Base-by-base conservation (phyloP, 2,113 vertebrate genomes). In the Lasiurus borealis region DNA sequence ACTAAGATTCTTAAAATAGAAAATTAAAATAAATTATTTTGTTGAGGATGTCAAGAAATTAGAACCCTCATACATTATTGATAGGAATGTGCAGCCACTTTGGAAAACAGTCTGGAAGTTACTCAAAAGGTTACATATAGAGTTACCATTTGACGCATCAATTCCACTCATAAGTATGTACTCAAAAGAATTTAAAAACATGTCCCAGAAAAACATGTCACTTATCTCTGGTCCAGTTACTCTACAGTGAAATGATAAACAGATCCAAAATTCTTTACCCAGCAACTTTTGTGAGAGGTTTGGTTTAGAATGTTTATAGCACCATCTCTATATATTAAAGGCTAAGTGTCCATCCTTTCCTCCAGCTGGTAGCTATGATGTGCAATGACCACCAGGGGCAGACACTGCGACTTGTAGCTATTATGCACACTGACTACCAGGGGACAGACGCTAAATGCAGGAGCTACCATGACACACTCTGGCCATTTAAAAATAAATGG, bases 1-100 rank as follows among this genome's bases (percentile, higher is more conserved):
- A 78, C 10, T n/a, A 57, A 19, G 10, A 73, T 78, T 77, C 12
- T 21, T 66, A 84, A 94, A 90, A 88, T 64, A 85, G 69, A 76
- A 76, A 34, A 88, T n/a, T n/a, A 66, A 84, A 85, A 91, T 40
- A 81, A 13, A 80, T 81, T 71, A 7, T 52, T 29, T 88, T 91
- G 27, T 44, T 82, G 44, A 85, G 11, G 11, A 85, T 71, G 12
- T 48, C 2, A 36, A 86, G 59, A 92, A 94, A 94, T 34, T 59
- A n/a, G 3, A 50, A 84, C 9, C 2, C 25, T 64, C 9, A 76
- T 59, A 85, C 31, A 50, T 12, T 94, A 44, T 18, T 69, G 8
- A 27, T 66, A 73, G 23, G 34, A 92, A 62, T 69, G 29, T 44
- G 62, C 8, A 54, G 10, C 4, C 54, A 21, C 62, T 40, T 72